phyloP scores from a whole-genome alignment of 2,797 vertebrate genomes.

The Acestrorhynchus altus region DNA sequence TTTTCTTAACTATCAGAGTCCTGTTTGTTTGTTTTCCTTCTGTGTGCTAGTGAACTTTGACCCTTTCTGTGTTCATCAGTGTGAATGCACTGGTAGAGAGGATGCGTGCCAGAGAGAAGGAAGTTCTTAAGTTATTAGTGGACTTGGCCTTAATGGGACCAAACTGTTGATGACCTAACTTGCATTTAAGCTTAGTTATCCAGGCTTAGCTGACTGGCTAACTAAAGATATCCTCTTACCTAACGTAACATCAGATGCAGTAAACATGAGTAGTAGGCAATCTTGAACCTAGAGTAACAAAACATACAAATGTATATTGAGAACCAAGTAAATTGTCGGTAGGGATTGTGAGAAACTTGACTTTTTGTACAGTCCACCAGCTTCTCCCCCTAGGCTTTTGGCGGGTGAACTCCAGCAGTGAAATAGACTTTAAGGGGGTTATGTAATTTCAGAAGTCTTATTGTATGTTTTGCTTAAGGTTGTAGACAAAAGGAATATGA shows the following conservation, averaged over 20 bases:
- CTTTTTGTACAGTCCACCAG: not conserved
- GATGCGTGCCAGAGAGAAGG: not conserved
- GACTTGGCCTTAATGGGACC: slow-evolving; percentile 20
- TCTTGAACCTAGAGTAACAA: not conserved
- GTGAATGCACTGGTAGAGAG: not conserved
- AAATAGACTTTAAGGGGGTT: slow-evolving; percentile 8
- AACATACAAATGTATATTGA: not conserved
- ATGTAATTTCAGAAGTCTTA: not conserved
- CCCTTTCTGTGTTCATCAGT: not conserved
- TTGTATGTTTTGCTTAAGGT: not conserved
- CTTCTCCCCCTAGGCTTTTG: not conserved
- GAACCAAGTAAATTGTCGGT: not conserved
- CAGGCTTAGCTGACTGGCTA: slow-evolving; percentile 19
- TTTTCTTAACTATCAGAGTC: not conserved
- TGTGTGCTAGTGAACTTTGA: not conserved
- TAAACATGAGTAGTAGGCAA: not conserved
- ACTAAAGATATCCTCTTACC: slow-evolving; percentile 25
- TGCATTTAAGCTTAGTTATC: slow-evolving; percentile 4
- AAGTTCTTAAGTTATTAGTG: slow-evolving; percentile 17
- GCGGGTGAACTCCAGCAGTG: not conserved
- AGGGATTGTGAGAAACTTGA: not conserved
- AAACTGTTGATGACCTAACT: slow-evolving; percentile 17
- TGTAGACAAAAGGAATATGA: not conserved
- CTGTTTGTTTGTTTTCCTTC: not conserved
- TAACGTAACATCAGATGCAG: not conserved